phyloP scores from a whole-genome alignment of 2,113 vertebrate genomes.

The Camelus bactrianus region DNA sequence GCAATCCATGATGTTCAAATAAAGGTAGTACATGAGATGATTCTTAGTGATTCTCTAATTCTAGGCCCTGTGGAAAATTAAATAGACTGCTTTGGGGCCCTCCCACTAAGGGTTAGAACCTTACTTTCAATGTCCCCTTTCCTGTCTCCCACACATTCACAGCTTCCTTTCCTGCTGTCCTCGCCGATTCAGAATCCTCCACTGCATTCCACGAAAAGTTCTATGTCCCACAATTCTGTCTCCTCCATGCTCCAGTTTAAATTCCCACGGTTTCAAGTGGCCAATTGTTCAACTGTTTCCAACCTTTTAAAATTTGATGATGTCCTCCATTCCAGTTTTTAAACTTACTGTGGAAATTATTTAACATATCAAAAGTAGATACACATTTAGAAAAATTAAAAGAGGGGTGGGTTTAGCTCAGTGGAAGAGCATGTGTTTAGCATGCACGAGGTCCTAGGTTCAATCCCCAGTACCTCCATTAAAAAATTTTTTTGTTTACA shows the following conservation, averaged over 20 bases:
- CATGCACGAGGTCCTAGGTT: no score
- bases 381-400: no score
- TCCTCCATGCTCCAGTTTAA: constrained; percentile 1
- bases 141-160: neutral
- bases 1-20: neutral
- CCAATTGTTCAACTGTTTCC: neutral
- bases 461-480: no score
- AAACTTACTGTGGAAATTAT: neutral
- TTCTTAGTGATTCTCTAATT: neutral
- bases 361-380: constrained; percentile 32
- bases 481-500: neutral
- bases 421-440: no score
- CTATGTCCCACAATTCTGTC: neutral
- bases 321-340: neutral
- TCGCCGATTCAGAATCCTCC: neutral
- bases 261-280: neutral
- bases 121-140: neutral
- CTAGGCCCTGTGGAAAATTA: neutral
- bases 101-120: neutral
- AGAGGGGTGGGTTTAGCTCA: no score
- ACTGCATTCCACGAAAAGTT: neutral
- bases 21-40: neutral
- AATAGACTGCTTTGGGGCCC: neutral
- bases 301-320: neutral
- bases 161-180: neutral